Conservation (phyloP, 1,140 invertebrate species). For the Trichoplusia ni region DNA sequence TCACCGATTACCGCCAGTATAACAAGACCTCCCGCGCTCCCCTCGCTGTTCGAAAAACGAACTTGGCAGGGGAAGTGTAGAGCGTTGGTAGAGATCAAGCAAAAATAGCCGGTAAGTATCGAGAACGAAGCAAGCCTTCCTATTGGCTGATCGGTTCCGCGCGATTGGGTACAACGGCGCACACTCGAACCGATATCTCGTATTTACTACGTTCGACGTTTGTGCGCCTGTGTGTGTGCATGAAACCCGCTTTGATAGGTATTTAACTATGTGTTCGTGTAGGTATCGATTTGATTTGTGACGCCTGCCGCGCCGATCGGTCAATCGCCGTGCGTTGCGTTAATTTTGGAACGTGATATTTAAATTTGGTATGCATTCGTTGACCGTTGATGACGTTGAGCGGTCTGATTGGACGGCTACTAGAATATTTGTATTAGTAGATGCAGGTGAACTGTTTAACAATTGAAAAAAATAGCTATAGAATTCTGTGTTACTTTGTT, state of each 20-base stretch:
- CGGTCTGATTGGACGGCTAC: conserved; percentile 13
- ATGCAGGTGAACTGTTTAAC: too few relatives aligned
- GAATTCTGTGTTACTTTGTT: too few relatives aligned
- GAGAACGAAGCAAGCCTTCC: conserved; percentile 50
- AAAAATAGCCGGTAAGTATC: conserved; percentile 54
- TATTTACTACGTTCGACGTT: conserved; percentile 61
- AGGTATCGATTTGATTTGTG: conserved; percentile 39
- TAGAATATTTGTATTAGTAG: background rate
- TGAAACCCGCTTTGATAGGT: conserved; percentile 66
- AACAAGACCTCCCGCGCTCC: conserved; percentile 41
- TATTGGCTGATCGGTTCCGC: conserved; percentile 76
- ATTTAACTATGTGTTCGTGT: conserved; percentile 44
- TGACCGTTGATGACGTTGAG: conserved; percentile 23
- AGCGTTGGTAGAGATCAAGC: conserved; percentile 38
- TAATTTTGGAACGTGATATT: conserved; percentile 34
- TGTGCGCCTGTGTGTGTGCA: conserved; percentile 45
- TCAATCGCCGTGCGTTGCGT: conserved; percentile 21
- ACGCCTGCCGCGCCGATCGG: conserved; percentile 24
- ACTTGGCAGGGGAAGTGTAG: background rate
- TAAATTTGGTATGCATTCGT: conserved; percentile 23
- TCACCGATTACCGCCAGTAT: conserved; percentile 50
- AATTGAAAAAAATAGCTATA: too few relatives aligned
- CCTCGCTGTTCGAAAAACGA: conserved; percentile 5
- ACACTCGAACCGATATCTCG: conserved; percentile 63
- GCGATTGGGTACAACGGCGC: conserved; percentile 67